Evolutionary conservation across 2,888 invertebrate species (phyloP).

Genomic region (Pristionchus arcanus): DNA sequence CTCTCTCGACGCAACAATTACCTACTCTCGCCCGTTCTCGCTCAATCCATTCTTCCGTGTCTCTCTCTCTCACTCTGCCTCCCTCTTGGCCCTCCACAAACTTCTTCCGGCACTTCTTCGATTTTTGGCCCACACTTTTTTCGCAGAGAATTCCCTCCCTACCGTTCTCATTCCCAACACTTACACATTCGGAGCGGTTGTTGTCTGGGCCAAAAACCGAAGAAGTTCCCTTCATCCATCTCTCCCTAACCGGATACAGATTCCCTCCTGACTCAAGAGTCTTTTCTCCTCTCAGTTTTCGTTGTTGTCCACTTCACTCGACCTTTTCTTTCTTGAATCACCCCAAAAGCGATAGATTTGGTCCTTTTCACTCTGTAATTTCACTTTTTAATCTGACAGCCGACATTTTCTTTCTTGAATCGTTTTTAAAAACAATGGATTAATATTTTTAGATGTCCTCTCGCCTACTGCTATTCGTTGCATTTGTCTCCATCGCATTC

Average conservation of each 20-base stretch:
- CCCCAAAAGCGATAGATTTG: neutral
- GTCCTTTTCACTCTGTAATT: neutral
- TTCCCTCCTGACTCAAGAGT: neutral
- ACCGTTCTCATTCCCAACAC: too few species aligned
- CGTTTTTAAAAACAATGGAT: too few species aligned
- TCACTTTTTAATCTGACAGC: too few species aligned
- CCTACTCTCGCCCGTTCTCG: neutral
- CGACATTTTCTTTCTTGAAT: too few species aligned
- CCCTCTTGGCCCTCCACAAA: neutral
- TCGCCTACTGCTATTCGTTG: neutral
- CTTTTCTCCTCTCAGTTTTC: neutral
- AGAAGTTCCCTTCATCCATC: too few species aligned
- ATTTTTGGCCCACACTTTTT: too few species aligned
- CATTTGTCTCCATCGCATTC: neutral
- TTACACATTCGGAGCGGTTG: too few species aligned
- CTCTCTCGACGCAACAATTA: conserved; percentile 33
- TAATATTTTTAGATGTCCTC: neutral
- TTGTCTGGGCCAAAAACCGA: too few species aligned
- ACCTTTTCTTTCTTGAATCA: neutral
- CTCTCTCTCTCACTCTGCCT: neutral
- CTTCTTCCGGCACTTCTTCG: neutral
- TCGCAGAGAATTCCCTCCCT: too few species aligned
- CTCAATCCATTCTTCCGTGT: conserved; percentile 10
- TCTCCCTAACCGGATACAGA: neutral
- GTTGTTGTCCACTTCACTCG: neutral